Percentiles rank a stretch among this genome's conserved stretches.
These are phyloP conservation scores for Drosophila obscura DNA, from an alignment of 1,140 invertebrate genomes.

Conservation along the genomic window DNA sequence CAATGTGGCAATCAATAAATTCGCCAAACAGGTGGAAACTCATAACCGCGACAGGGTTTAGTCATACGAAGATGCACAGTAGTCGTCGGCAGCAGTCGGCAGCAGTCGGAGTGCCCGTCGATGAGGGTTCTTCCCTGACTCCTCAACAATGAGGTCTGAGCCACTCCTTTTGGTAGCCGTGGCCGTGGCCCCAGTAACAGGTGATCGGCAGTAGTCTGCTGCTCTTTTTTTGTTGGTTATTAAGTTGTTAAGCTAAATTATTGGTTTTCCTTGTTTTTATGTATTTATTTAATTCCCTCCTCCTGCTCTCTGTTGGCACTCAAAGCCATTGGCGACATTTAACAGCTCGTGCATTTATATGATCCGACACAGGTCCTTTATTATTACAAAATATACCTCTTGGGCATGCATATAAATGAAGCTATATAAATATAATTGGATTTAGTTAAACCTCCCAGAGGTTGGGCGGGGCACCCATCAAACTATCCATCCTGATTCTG, in stretches of 20 bases:
- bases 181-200: conserved; percentile 25
- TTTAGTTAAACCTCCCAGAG: too few species aligned
- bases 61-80: conserved; percentile 19
- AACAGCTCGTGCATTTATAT: conserved; percentile 74
- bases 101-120: not conserved
- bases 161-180: conserved; percentile 24
- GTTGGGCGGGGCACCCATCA: too few species aligned
- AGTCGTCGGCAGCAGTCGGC: conserved; percentile 6
- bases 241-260: conserved; percentile 80
- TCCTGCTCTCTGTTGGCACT: not conserved
- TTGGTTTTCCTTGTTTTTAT: conserved; percentile 50
- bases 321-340: conserved; percentile 61
- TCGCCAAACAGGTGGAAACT: conserved; percentile 73
- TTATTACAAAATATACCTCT: conserved; percentile 4
- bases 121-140: conserved; percentile 44
- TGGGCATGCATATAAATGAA: not conserved
- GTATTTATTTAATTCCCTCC: conserved; percentile 22
- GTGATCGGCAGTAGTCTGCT: conserved; percentile 41
- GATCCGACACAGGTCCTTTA: conserved; percentile 39
- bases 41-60: conserved; percentile 47
- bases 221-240: conserved; percentile 56
- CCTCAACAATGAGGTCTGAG: not conserved
- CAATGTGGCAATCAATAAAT: conserved; percentile 80
- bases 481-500: conserved; percentile 1
- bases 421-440: not conserved